phyloP scores from a whole-genome alignment of 2,113 vertebrate species.

The Poecilia latipinna region DNA sequence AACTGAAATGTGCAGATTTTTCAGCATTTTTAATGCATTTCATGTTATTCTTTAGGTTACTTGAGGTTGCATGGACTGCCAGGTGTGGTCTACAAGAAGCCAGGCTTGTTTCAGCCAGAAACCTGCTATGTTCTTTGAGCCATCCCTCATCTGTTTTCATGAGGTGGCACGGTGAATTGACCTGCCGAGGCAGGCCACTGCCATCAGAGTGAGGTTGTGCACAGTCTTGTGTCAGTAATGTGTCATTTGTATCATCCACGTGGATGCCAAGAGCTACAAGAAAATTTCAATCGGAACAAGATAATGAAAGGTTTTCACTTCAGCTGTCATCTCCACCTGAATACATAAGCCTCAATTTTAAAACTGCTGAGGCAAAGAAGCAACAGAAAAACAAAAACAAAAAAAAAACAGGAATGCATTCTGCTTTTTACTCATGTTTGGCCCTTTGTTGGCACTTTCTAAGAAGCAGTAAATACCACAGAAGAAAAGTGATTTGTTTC shows the following conservation, averaged over 20 bases:
- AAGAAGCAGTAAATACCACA: constrained; percentile 7
- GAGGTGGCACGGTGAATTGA: background rate
- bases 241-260: background rate
- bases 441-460: background rate
- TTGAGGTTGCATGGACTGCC: background rate
- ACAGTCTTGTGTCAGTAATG: background rate
- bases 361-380: background rate
- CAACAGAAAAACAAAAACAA: background rate
- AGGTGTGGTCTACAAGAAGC: background rate
- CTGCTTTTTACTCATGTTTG: background rate
- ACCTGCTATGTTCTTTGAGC: background rate
- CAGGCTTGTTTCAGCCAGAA: background rate
- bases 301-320: constrained; percentile 5
- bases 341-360: too few relatives aligned
- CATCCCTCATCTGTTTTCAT: background rate
- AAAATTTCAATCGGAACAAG: background rate
- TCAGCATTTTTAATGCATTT: background rate
- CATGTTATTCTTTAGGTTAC: background rate
- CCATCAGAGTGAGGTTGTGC: background rate
- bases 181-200: background rate
- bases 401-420: background rate
- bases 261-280: background rate
- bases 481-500: constrained; percentile 27
- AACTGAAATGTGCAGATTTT: too few relatives aligned
- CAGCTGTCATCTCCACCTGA: background rate